These are phyloP conservation scores for Drosophila infuscata DNA, from an alignment of 2,888 invertebrate species.

Conservation along the genomic window DNA sequence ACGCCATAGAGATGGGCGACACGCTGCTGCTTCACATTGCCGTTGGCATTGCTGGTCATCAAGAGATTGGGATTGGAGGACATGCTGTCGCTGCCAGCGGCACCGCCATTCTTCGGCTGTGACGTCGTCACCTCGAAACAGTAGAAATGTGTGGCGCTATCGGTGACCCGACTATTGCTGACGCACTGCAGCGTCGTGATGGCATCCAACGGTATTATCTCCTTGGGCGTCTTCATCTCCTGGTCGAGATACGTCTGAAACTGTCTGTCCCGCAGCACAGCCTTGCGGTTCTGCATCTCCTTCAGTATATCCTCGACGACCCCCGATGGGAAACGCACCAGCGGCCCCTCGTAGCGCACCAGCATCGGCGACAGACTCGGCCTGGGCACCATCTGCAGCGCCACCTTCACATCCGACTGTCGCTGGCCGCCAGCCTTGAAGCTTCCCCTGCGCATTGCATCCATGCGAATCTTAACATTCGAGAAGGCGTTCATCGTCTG, in stretches of 20 bases:
- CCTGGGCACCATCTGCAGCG: constrained; percentile 84
- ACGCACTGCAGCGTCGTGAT: constrained; percentile 85
- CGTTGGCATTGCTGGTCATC: constrained; percentile 81
- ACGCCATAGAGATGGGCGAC: constrained; percentile 85
- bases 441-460: constrained; percentile 83
- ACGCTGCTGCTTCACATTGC: constrained; percentile 83
- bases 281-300: constrained; percentile 91
- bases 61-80: constrained; percentile 84
- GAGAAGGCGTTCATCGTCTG: constrained; percentile 82
- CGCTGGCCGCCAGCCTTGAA: constrained; percentile 70
- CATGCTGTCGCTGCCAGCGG: constrained; percentile 49
- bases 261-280: constrained; percentile 90
- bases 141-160: constrained; percentile 84
- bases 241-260: constrained; percentile 91
- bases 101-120: constrained; percentile 78
- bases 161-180: constrained; percentile 85
- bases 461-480: constrained; percentile 82
- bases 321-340: constrained; percentile 85
- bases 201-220: constrained; percentile 89
- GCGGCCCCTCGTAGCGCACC: constrained; percentile 83
- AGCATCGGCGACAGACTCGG: constrained; percentile 83
- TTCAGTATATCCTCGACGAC: constrained; percentile 91
- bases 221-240: constrained; percentile 89
- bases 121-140: constrained; percentile 84
- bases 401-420: constrained; percentile 79